Base-by-base conservation (phyloP, 2,113 vertebrate species). In the Polypterus senegalus region DNA sequence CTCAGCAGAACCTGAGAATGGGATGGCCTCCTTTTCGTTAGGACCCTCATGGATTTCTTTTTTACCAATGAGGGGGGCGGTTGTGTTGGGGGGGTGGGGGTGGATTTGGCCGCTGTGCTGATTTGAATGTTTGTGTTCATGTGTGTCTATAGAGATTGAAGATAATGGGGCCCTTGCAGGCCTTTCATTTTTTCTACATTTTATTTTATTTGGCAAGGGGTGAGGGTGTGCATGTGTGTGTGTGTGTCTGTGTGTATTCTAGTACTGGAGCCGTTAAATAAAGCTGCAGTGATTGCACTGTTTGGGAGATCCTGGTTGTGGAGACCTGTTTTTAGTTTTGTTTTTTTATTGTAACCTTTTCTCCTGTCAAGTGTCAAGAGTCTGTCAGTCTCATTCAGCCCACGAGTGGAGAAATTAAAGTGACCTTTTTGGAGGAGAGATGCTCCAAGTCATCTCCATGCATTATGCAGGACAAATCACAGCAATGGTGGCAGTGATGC, bases 1-100 rank as follows among this genome's bases (percentile, higher is more conserved):
- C 43, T 58, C 43, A 1, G 6, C 46, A 27, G 27, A 45, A 9
- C 43, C 61, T 72, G 57, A 61, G 65, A 67, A 59, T 59, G 58
- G 64, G 52, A 65, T 59, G 52, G 11, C 62, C 57, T 59, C 65
- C 49, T 60, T 27, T 57, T 49, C 51, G 54, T 60, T 62, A 53
- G n/a, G 56, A 52, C 56, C 47, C 59, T 44, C 4, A 54, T 57
- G 57, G 49, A 56, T 60, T 45, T 58, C 46, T 6, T 58, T 58
- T 9, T 6, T 45, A 58, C 44, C 27, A 27, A 27, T 27, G n/a
- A 48, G 44, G 47, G 47, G 11, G 61, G 43, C 27, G 27, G 27
- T 27, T 27, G 27, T 27, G 27, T 1, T 27, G 27, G 27, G 27
- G 27, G 27, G 27, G 27, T 1, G 27, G 27, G 1, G 2, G 27